These are phyloP conservation scores for Lophius piscatorius DNA, from an alignment of 2,113 vertebrate genomes.

Conservation along the genomic window DNA sequence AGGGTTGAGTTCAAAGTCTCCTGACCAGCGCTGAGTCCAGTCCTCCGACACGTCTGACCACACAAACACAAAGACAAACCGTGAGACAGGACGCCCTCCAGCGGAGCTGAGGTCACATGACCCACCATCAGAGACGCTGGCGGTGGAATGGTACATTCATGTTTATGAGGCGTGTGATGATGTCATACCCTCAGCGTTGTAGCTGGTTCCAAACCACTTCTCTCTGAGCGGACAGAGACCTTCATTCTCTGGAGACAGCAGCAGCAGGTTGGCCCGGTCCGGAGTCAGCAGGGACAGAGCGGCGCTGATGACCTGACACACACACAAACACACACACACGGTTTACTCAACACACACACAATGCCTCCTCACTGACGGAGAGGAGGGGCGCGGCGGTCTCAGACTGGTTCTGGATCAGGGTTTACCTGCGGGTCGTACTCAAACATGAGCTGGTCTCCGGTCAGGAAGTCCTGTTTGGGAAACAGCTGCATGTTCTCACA, in stretches of 20 bases:
- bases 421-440: slow-evolving; percentile 75
- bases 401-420: neutral
- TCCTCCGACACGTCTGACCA: slow-evolving; percentile 83
- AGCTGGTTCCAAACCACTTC: slow-evolving; percentile 93
- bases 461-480: slow-evolving; percentile 90
- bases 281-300: slow-evolving; percentile 86
- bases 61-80: too few relatives aligned
- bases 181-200: slow-evolving; percentile 83
- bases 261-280: slow-evolving; percentile 87
- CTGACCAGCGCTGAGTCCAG: slow-evolving; percentile 87
- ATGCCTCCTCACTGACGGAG: too few relatives aligned
- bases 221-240: slow-evolving; percentile 87
- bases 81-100: too few relatives aligned
- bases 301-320: slow-evolving; percentile 84
- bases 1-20: slow-evolving; percentile 84
- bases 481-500: slow-evolving; percentile 99
- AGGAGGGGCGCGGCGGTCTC: neutral
- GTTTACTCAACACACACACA: neutral
- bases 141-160: too few relatives aligned
- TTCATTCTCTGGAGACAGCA: slow-evolving; percentile 91
- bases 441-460: slow-evolving; percentile 94
- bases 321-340: slow-evolving; percentile 17
- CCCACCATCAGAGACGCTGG: too few relatives aligned
- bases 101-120: too few relatives aligned
- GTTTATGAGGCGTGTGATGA: slow-evolving; percentile 24